Conservation (phyloP, 2,888 invertebrate species). For the Cryptophagus acutangulus region DNA sequence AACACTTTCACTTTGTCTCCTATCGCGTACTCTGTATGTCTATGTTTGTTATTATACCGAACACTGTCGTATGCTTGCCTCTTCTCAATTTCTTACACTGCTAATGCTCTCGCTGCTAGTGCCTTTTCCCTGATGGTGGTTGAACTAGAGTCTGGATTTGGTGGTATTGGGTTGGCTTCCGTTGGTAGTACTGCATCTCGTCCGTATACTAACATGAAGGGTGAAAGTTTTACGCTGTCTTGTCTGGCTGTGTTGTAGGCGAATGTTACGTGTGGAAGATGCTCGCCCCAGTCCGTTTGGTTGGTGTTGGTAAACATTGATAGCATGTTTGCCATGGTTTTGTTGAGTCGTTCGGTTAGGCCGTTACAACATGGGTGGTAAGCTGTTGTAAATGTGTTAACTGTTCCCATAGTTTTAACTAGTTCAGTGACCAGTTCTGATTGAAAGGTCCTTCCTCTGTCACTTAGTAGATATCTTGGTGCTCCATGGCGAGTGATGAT, state of each 20-base stretch:
- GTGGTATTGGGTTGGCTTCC: slow-evolving; percentile 15
- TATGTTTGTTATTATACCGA: slow-evolving; percentile 26
- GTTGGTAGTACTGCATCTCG: slow-evolving; percentile 23
- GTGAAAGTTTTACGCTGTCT: slow-evolving; percentile 22
- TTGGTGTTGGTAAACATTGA: slow-evolving; percentile 17
- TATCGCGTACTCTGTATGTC: too few species aligned
- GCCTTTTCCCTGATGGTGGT: slow-evolving; percentile 9
- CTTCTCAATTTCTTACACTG: slow-evolving; percentile 19
- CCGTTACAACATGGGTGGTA: slow-evolving; percentile 8
- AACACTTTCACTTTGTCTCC: too few species aligned
- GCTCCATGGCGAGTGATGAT: slow-evolving; percentile 1
- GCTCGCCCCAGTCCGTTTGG: slow-evolving; percentile 17
- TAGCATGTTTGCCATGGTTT: slow-evolving; percentile 24
- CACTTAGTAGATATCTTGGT: not conserved
- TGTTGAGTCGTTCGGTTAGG: slow-evolving; percentile 26
- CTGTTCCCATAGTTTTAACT: slow-evolving; percentile 10
- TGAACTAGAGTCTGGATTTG: not conserved
- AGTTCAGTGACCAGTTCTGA: slow-evolving; percentile 10
- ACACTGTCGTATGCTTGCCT: slow-evolving; percentile 23
- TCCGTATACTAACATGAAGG: slow-evolving; percentile 23
- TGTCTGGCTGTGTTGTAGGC: slow-evolving; percentile 27
- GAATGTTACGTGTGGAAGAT: slow-evolving; percentile 21
- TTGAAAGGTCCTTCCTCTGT: slow-evolving; percentile 5
- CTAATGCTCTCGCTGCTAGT: slow-evolving; percentile 10
- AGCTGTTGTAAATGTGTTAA: slow-evolving; percentile 6